phyloP scores from a whole-genome alignment of 2,113 vertebrate species.

The Eretmochelys imbricata region DNA sequence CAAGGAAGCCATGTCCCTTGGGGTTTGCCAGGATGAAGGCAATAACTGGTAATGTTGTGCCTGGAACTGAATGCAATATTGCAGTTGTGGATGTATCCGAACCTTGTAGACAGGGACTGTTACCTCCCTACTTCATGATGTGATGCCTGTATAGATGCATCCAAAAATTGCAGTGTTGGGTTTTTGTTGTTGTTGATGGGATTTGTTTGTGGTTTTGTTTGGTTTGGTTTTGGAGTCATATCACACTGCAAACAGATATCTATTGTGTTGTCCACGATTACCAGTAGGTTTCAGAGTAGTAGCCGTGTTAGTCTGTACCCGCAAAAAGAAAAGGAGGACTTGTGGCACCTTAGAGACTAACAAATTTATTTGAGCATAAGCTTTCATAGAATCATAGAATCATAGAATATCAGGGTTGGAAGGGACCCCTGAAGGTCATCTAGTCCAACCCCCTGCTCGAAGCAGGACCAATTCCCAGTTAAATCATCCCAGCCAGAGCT shows the following conservation, averaged over 20 bases:
- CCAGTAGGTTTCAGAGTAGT: neutral
- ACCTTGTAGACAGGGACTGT: neutral
- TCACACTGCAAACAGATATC: neutral
- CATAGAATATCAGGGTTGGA: no score
- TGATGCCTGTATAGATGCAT: neutral
- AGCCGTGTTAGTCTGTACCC: no score
- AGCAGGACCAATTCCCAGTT: no score
- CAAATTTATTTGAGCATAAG: no score
- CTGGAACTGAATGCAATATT: neutral
- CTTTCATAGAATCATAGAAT: no score
- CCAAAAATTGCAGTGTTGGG: neutral
- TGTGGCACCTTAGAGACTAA: no score
- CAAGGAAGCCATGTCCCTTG: neutral
- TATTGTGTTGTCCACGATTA: neutral
- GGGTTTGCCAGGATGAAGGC: neutral
- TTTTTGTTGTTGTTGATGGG: neutral
- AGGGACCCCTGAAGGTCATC: no score
- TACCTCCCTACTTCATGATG: neutral
- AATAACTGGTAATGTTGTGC: fast-evolving
- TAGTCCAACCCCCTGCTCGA: no score
- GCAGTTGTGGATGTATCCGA: neutral
- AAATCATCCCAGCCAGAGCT: no score
- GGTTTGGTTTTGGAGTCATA: neutral
- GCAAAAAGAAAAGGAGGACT: no score
- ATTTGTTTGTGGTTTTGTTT: neutral